Evolutionary conservation across 1,140 invertebrate species (phyloP), one percentile per base, ranked within the genome.

Genomic region (Calephelis nemesis): DNA sequence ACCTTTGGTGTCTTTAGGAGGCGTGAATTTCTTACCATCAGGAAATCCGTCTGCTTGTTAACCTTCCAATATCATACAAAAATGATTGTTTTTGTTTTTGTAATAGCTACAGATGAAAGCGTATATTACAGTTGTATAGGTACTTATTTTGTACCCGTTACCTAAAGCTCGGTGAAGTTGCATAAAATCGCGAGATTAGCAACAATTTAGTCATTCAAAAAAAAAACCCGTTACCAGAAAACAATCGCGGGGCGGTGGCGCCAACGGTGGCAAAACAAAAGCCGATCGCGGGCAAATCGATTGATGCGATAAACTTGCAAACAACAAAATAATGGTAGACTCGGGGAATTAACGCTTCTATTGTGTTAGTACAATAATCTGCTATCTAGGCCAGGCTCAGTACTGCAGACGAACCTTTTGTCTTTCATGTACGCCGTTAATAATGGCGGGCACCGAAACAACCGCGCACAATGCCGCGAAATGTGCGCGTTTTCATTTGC

Each of bases 331-430:
- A 88, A 88, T 90, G 83, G 84, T 84, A 85, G 82, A 90, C 81
- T 86, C 89, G 87, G 85, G 83, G 83, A 90, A 91, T 91, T 91
- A 91, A 91, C 89, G 89, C 80, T 85, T 84, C 87, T 88, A 91
- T 91, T 91, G 89, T 91, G 86, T 90, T 91, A 89, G 86, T 89
- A 91, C 87, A 91, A 91, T 91, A 91, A 91, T 91, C 89, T 84
- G 83, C 86, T 90, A 91, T 91, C 89, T 91, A 91, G 89, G 89
- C 87, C 89, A 91, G 89, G 83, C 84, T 90, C 88, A 88, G 89
- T 87, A 85, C 88, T 88, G 88, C 86, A 91, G 89, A 90, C 87
- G 87, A 91, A 90, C 89, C 89, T 91, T 91, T 91, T 91, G 88
- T 91, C 88, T 91, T 91, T 91, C 88, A 91, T 91, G 87, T 90